These are phyloP conservation scores for Rhinoptilus africanus DNA, from an alignment of 2,113 vertebrate genomes.

Conservation along the genomic window DNA sequence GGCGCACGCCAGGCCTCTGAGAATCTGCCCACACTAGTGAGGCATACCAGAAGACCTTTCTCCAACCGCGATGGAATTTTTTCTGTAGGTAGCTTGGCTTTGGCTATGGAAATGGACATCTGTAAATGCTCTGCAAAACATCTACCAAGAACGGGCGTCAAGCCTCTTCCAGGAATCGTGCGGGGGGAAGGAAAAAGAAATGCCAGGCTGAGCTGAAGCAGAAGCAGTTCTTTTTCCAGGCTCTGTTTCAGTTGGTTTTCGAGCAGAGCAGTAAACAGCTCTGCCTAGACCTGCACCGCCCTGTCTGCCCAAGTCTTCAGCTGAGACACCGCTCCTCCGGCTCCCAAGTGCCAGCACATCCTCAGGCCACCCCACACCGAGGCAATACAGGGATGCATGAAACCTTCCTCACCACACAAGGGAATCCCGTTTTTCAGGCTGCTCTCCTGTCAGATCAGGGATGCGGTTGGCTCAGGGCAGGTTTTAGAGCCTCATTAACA, in stretches of 20 bases:
- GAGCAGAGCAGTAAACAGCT: not conserved
- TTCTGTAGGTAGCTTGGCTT: not conserved
- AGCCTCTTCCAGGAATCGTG: conserved; percentile 2
- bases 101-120: not conserved
- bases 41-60: not conserved
- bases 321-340: not conserved
- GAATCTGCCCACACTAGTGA: not conserved
- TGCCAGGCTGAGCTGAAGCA: not conserved
- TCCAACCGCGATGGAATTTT: not conserved
- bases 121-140: not conserved
- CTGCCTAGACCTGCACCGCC: not conserved
- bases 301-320: not conserved
- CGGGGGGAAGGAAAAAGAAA: not conserved
- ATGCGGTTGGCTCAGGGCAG: conserved; percentile 52
- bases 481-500: conserved; percentile 71
- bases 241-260: not conserved
- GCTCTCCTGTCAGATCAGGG: conserved; percentile 38
- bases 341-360: conserved; percentile 15
- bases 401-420: conserved; percentile 23
- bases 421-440: conserved; percentile 63
- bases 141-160: not conserved
- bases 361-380: not conserved
- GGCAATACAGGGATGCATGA: not conserved
- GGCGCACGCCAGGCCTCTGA: not conserved
- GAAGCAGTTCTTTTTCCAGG: not conserved